Evolutionary conservation across 2,113 vertebrate genomes (phyloP).

Genomic region (Stictonetta naevosa): DNA sequence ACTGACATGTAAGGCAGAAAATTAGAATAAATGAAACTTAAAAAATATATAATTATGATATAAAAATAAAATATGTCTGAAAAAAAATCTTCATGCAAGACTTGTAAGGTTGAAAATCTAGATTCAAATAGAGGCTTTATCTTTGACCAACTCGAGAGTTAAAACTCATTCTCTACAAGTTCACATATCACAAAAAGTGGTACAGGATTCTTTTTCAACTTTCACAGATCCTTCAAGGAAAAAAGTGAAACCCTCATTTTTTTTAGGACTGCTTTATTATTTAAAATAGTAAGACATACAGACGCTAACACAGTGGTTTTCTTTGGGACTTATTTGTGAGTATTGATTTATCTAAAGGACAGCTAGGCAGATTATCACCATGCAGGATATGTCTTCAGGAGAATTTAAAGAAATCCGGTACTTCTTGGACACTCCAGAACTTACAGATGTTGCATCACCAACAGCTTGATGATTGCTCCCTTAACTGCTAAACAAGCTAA

Average conservation of each 20-base stretch:
- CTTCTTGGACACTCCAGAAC: neutral
- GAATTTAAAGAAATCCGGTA: neutral
- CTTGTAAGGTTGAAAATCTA: constrained; percentile 9
- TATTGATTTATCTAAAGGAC: neutral
- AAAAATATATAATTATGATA: constrained; percentile 10
- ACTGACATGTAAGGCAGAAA: constrained; percentile 4
- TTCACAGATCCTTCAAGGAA: neutral
- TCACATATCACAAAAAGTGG: neutral
- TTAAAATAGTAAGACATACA: neutral
- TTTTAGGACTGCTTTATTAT: neutral
- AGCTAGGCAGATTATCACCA: neutral
- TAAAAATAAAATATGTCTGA: neutral
- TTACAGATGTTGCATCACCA: neutral
- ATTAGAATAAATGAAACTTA: neutral
- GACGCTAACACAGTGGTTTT: neutral
- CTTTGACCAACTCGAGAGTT: neutral
- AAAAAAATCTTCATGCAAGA: neutral
- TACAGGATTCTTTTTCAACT: neutral
- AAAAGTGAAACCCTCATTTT: neutral
- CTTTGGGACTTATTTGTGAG: neutral
- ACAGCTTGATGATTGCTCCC: neutral
- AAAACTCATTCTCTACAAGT: neutral
- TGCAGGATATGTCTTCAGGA: neutral
- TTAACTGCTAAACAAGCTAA: neutral
- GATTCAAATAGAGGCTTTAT: neutral